Evolutionary conservation across 2,888 invertebrate species (phyloP).

Genomic region (Altica lythri): DNA sequence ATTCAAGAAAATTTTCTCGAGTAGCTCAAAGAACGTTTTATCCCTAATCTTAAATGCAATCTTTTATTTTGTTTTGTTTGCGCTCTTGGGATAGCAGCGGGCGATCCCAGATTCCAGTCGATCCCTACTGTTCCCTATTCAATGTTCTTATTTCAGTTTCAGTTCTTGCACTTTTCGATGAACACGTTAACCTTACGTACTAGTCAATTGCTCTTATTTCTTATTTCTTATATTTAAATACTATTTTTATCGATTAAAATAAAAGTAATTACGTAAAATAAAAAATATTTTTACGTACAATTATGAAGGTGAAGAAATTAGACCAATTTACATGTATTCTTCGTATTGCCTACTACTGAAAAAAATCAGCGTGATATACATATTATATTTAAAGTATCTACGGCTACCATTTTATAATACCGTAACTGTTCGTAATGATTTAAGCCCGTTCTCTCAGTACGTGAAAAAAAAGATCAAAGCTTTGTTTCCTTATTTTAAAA

Average conservation of each 20-base stretch:
- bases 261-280: no score
- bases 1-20: slow-evolving; percentile 51
- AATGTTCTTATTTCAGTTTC: slow-evolving; percentile 35
- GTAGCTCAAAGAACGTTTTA: slow-evolving; percentile 48
- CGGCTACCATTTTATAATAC: no score
- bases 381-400: no score
- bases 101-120: slow-evolving; percentile 31
- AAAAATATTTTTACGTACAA: no score
- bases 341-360: no score
- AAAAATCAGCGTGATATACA: no score
- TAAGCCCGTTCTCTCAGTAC: no score
- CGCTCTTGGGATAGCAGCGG: slow-evolving; percentile 21
- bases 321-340: no score
- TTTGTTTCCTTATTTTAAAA: no score
- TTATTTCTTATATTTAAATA: background rate
- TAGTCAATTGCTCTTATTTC: slow-evolving; percentile 19
- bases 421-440: no score
- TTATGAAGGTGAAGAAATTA: no score
- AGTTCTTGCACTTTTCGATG: slow-evolving; percentile 32
- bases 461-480: no score
- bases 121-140: slow-evolving; percentile 44
- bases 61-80: slow-evolving; percentile 52
- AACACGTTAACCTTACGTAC: slow-evolving; percentile 13
- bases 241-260: background rate
- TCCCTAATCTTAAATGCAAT: slow-evolving; percentile 52